Conservation (phyloP, 30 jellyfish, hydroid and myxozoan species). For the Aurelia sp. region DNA sequence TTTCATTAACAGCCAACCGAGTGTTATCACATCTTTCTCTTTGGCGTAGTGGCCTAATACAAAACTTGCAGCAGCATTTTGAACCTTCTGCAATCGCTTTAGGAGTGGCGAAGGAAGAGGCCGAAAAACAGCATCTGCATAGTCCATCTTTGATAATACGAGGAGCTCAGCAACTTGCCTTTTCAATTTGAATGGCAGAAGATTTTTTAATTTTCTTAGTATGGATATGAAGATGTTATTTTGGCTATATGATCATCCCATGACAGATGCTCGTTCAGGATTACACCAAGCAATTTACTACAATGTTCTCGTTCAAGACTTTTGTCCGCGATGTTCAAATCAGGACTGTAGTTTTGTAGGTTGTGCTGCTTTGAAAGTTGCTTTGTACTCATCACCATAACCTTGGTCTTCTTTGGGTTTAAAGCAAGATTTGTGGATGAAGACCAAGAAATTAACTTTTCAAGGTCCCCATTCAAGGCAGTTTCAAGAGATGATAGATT, state of each 20-base stretch:
- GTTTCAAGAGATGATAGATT: slow-evolving; percentile 27
- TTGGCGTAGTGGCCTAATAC: slow-evolving; percentile 65
- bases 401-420: slow-evolving; percentile 55
- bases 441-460: slow-evolving; percentile 23
- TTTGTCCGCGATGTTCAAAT: slow-evolving; percentile 9
- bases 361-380: slow-evolving; percentile 39
- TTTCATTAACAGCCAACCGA: slow-evolving; percentile 67
- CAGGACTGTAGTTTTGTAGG: slow-evolving; percentile 23
- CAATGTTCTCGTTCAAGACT: slow-evolving; percentile 44
- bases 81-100: slow-evolving; percentile 68
- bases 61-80: slow-evolving; percentile 67
- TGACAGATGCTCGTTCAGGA: slow-evolving; percentile 54
- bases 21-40: slow-evolving; percentile 30
- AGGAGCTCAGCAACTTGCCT: slow-evolving; percentile 77
- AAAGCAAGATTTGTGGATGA: slow-evolving; percentile 49
- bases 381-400: slow-evolving; percentile 43
- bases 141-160: slow-evolving; percentile 68
- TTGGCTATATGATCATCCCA: slow-evolving; percentile 67
- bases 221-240: slow-evolving; percentile 41
- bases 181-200: slow-evolving; percentile 19
- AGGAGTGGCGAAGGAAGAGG: slow-evolving; percentile 72
- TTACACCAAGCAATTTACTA: slow-evolving; percentile 45
- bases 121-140: slow-evolving; percentile 61
- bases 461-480: slow-evolving; percentile 30
- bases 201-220: slow-evolving; percentile 41